These are phyloP conservation scores for Patella pellucida DNA, from an alignment of 2,888 invertebrate genomes.

Conservation along the genomic window DNA sequence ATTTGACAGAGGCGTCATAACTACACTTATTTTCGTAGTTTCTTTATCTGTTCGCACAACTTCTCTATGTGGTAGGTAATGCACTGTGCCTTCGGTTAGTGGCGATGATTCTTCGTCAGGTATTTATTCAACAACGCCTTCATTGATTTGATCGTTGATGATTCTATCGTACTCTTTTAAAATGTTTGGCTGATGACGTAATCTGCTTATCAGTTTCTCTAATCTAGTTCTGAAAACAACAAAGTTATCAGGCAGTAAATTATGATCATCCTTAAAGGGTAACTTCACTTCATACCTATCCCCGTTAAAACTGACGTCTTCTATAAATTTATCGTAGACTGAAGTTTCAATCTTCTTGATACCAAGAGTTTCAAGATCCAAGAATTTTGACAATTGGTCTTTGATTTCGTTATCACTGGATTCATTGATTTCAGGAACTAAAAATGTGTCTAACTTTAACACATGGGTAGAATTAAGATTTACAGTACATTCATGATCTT, in stretches of 20 bases:
- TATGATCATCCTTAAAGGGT: neutral
- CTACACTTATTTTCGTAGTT: neutral
- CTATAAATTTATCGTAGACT: neutral
- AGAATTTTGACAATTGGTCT: neutral
- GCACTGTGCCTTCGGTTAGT: neutral
- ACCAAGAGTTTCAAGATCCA: neutral
- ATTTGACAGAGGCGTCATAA: neutral
- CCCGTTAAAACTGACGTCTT: neutral
- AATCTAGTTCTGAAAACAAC: neutral
- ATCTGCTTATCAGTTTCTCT: neutral
- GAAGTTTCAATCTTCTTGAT: neutral
- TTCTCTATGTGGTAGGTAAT: neutral
- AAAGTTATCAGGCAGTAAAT: neutral
- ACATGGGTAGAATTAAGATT: neutral
- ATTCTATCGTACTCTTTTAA: neutral
- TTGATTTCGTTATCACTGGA: neutral
- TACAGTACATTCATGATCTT: neutral
- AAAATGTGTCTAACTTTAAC: neutral
- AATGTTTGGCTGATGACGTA: neutral
- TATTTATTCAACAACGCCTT: neutral
- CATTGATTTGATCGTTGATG: neutral
- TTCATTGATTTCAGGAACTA: neutral
- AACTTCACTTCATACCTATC: neutral
- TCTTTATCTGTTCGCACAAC: neutral
- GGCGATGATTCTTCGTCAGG: neutral